Evolutionary conservation across 2,113 vertebrate species (phyloP).

Genomic region (Copsychus sechellarum): DNA sequence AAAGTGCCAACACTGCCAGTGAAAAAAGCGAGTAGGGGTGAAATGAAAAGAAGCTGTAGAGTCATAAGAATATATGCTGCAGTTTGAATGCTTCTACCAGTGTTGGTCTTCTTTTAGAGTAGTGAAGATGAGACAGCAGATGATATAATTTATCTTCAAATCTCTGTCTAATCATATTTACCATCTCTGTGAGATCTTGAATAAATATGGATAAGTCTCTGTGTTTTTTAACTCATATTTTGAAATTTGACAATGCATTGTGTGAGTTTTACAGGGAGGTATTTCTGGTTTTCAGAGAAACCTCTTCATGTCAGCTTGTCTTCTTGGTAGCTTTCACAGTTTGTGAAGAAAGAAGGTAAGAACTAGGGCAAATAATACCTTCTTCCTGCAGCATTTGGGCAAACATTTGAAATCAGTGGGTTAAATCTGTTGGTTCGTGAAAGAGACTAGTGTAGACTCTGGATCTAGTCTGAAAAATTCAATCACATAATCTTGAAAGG

Average conservation of each 20-base stretch:
- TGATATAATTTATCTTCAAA: slow-evolving; percentile 19
- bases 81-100: not conserved
- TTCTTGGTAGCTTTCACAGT: not conserved
- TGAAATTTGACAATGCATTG: not conserved
- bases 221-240: slow-evolving; percentile 30
- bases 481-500: not conserved
- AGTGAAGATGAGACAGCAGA: slow-evolving; percentile 9
- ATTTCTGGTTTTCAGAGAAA: not conserved
- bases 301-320: not conserved
- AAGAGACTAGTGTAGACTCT: not conserved
- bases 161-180: not conserved
- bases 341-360: not conserved
- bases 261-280: not conserved
- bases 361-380: not conserved
- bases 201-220: slow-evolving; percentile 23
- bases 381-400: not conserved
- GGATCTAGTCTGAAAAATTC: not conserved
- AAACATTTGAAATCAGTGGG: slow-evolving; percentile 2
- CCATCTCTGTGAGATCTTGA: not conserved
- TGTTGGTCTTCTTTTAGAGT: not conserved
- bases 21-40: not conserved
- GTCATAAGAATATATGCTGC: not conserved
- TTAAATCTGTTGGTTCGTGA: not conserved
- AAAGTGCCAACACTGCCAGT: not conserved
- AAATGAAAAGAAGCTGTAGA: not conserved